These are phyloP conservation scores for Trimorus sp. DNA, from an alignment of 2,888 invertebrate species.

Conservation along the genomic window DNA sequence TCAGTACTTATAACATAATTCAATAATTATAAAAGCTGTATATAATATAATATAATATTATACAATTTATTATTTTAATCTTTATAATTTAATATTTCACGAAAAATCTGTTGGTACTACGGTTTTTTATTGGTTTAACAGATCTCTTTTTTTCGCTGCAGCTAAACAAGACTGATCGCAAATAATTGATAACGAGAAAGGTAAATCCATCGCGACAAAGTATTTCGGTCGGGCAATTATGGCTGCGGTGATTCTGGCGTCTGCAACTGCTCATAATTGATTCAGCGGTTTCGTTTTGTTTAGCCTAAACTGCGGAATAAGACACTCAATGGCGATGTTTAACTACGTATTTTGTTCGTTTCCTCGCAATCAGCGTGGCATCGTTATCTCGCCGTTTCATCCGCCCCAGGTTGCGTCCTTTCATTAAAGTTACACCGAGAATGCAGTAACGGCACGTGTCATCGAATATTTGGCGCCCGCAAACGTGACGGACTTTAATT, in stretches of 20 bases:
- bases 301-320: conserved; percentile 48
- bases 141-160: no score
- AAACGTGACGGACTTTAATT: conserved; percentile 66
- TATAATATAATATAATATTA: no score
- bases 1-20: no score
- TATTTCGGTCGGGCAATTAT: background rate
- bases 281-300: conserved; percentile 42
- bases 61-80: no score
- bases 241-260: background rate
- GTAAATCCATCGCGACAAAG: no score
- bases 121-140: no score
- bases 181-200: no score
- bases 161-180: no score
- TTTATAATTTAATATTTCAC: no score
- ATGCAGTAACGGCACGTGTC: conserved; percentile 64
- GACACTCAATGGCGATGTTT: conserved; percentile 49
- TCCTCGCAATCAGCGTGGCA: conserved; percentile 56
- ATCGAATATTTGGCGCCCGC: conserved; percentile 65
- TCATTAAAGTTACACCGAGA: conserved; percentile 65
- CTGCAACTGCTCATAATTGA: conserved; percentile 34
- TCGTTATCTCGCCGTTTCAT: conserved; percentile 54
- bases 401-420: conserved; percentile 58
- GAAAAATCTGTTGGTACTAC: no score
- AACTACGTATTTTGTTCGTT: conserved; percentile 58
- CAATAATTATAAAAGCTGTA: no score